phyloP scores from a whole-genome alignment of 2,888 invertebrate species.

The Erpobdella octoculata region DNA sequence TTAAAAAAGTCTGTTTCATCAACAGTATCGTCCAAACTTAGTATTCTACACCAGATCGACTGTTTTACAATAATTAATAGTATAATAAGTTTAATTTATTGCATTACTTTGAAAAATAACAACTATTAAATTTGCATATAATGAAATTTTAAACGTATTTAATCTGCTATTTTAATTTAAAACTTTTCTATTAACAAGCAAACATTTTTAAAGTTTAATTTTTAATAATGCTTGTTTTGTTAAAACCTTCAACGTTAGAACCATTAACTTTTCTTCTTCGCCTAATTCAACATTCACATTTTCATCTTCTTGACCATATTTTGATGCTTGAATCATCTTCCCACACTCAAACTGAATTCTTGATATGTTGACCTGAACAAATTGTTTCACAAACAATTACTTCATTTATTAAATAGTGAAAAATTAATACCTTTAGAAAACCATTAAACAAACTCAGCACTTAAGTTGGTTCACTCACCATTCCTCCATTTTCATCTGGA shows the following conservation, averaged over 20 bases:
- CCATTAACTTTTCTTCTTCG: slow-evolving; percentile 61
- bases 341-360: slow-evolving; percentile 64
- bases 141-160: neutral
- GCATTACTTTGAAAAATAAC: neutral
- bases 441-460: neutral
- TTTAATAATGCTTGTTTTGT: neutral
- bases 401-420: neutral
- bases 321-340: slow-evolving; percentile 69
- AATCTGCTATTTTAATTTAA: neutral
- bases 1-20: slow-evolving; percentile 82
- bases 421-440: neutral
- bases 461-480: slow-evolving; percentile 54
- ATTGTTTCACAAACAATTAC: neutral
- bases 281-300: slow-evolving; percentile 53
- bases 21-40: slow-evolving; percentile 62
- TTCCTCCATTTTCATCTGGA: slow-evolving; percentile 70
- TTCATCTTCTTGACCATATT: slow-evolving; percentile 60
- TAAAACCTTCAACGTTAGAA: slow-evolving; percentile 56
- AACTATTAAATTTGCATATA: neutral
- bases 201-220: neutral
- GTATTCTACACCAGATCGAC: slow-evolving; percentile 74
- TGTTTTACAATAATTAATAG: slow-evolving; percentile 42
- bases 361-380: slow-evolving; percentile 65
- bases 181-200: neutral
- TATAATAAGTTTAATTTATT: neutral